phyloP scores from a whole-genome alignment of 2,888 invertebrate genomes.

The Holacanthella duospinosa region DNA sequence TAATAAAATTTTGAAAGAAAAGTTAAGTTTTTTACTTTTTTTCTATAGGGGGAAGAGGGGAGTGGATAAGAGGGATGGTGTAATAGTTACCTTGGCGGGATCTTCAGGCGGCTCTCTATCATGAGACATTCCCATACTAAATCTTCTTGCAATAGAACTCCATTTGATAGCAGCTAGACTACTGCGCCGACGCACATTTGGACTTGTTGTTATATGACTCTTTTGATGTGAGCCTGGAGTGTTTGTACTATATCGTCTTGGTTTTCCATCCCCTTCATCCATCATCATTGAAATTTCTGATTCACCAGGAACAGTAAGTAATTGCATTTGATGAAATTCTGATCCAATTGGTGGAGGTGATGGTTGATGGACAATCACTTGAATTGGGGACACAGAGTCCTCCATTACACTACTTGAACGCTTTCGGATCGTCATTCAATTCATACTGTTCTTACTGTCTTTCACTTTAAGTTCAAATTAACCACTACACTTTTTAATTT shows the following conservation, averaged over 20 bases:
- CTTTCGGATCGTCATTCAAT: background rate
- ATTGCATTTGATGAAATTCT: conserved; percentile 18
- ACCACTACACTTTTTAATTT: no score
- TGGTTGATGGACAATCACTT: conserved; percentile 22
- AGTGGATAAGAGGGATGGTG: background rate
- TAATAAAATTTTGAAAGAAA: background rate
- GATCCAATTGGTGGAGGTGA: conserved; percentile 14
- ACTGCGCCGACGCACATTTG: conserved; percentile 29
- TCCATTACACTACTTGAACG: background rate
- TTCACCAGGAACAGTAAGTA: conserved; percentile 18
- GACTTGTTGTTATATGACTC: conserved; percentile 18
- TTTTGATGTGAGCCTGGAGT: conserved; percentile 23
- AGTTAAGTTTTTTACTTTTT: background rate
- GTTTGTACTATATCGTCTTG: conserved; percentile 32
- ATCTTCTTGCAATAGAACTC: conserved; percentile 35
- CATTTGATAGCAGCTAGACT: conserved; percentile 37
- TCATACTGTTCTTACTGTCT: no score
- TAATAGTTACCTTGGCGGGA: conserved; percentile 30
- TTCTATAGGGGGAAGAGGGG: background rate
- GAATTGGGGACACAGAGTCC: conserved; percentile 9
- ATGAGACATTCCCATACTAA: conserved; percentile 36
- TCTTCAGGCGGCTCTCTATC: conserved; percentile 36
- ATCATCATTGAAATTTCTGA: conserved; percentile 6
- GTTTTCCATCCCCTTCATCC: conserved; percentile 13
- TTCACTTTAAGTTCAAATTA: no score